phyloP scores from a whole-genome alignment of 1,140 invertebrate species.

The Philotrypesis tridentata region DNA sequence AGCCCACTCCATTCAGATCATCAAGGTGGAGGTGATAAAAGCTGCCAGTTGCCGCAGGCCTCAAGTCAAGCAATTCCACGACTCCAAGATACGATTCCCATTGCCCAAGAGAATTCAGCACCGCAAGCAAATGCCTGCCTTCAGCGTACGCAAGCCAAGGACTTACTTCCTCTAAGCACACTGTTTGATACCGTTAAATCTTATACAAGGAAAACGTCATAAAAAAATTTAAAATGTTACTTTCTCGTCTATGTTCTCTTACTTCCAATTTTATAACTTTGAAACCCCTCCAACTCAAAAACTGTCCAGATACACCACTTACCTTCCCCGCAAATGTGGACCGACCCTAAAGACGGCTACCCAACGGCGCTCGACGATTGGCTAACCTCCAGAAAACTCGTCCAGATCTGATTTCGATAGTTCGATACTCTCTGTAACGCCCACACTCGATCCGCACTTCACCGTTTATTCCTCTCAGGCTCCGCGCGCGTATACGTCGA shows the following conservation, averaged over 20 bases:
- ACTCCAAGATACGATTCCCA: slow-evolving; percentile 96
- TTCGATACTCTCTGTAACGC: background rate
- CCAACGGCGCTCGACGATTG: background rate
- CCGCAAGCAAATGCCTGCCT: slow-evolving; percentile 84
- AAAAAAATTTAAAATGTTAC: background rate
- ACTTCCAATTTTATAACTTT: background rate
- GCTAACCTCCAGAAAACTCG: background rate
- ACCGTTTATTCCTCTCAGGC: background rate
- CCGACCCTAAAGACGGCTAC: background rate
- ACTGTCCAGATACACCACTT: too few species aligned
- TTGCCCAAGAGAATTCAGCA: slow-evolving; percentile 93
- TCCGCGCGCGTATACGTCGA: background rate
- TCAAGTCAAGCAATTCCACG: slow-evolving; percentile 98
- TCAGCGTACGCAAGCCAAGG: slow-evolving; percentile 92
- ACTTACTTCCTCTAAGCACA: slow-evolving; percentile 90
- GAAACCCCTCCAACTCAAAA: too few species aligned
- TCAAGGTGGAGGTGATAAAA: slow-evolving; percentile 94
- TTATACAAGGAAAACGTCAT: slow-evolving; percentile 1
- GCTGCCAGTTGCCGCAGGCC: slow-evolving; percentile 91
- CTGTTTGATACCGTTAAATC: slow-evolving; percentile 3
- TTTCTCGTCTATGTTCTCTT: background rate
- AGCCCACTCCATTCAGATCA: slow-evolving; percentile 98
- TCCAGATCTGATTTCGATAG: background rate
- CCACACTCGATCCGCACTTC: too few species aligned
- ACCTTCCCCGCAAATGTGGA: background rate